These are phyloP conservation scores for Clarias magur DNA, from an alignment of 2,113 vertebrate genomes.

Conservation along the genomic window DNA sequence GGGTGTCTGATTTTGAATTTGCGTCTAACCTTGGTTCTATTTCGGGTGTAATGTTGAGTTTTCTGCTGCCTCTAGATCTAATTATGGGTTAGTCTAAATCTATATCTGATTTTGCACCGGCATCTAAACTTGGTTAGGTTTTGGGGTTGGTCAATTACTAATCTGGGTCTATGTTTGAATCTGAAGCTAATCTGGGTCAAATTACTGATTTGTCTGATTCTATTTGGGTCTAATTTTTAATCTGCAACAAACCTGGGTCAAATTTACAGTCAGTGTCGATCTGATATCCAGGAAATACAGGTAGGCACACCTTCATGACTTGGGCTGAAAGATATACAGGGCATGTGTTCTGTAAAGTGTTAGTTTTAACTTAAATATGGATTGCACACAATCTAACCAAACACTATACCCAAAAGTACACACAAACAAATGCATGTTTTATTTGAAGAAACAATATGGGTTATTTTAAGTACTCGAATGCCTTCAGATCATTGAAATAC, in stretches of 20 bases:
- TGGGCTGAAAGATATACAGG: too few relatives aligned
- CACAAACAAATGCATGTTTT: background rate
- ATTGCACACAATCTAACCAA: background rate
- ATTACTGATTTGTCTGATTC: background rate
- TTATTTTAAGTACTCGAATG: constrained; percentile 15
- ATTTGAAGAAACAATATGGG: background rate
- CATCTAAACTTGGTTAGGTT: background rate
- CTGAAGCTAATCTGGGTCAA: background rate
- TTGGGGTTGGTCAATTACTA: background rate
- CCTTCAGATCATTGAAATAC: background rate
- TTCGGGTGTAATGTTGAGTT: background rate
- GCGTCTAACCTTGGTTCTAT: background rate
- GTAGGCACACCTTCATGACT: too few relatives aligned
- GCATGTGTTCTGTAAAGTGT: too few relatives aligned
- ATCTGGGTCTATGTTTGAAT: background rate
- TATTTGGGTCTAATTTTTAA: background rate
- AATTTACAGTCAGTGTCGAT: background rate
- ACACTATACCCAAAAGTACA: background rate
- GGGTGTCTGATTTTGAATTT: background rate
- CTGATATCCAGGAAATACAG: background rate
- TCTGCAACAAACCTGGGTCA: background rate
- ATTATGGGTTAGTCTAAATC: background rate
- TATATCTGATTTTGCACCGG: background rate
- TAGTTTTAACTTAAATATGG: background rate
- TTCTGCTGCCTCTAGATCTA: background rate